Evolutionary conservation across 1,140 invertebrate species (phyloP), one percentile per base, ranked within the genome.

Genomic region (Chelonus insularis): DNA sequence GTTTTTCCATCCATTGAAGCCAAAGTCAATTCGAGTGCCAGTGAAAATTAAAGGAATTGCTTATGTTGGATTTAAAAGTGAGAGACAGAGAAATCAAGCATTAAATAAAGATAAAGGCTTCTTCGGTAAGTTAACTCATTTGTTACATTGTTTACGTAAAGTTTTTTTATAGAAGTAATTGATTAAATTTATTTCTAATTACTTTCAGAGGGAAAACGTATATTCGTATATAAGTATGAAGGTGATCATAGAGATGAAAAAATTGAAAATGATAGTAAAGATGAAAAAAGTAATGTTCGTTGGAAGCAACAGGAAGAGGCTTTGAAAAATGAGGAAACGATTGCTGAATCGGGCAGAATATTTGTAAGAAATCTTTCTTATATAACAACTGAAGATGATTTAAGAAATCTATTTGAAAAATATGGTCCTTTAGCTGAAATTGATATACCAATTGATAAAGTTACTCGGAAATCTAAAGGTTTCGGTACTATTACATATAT

Each of bases 351-450:
- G 68, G 97, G 97, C 1, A 86, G 91, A 66, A 91, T 99, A 66
- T 99, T 96, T 86, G 84, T 98, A 8, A 84, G 98, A 65, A 99
- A 99, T 85, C 82, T 99, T 12, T 80, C 94, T 0, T 99, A 97
- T 76, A 87, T 89, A 1, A 87, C 89, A 3, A 96, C 88, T 1
- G 95, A 98, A 82, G 89, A 93, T 64, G 93, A 98, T 70, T 72
- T 99, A 9, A 88, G 89, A 71, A 78, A 85, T 64, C 66, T 95
- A 0, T 99, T 99, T 85, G 86, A 89, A 76, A 89, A 91, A 81
- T 97, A 87, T 86, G 95, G 95, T 63, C 90, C 91, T 4, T 60
- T 99, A 18, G 86, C 91, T 6, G 96, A 99, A 81, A 83, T 98
- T 0, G 89, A 90, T 78, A 82, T 99, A 68, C 96, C 97, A 0